Percentiles rank a stretch among this genome's conserved stretches.
Evolutionary conservation across 2,888 invertebrate genomes (phyloP).

Genomic region (Eristalis pertinax): DNA sequence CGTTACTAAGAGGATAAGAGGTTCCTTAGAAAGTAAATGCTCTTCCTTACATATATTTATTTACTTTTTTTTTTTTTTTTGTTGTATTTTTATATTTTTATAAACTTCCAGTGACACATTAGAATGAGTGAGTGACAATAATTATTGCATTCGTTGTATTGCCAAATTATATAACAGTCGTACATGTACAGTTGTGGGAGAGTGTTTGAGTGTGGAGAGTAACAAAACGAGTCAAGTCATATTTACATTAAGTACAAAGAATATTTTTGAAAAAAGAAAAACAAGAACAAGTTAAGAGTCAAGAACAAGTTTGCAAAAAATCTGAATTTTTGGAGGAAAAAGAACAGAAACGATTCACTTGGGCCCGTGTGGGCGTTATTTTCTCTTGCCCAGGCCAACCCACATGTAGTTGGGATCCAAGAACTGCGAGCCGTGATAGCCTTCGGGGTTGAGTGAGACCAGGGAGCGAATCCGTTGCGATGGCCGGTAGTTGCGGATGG

Average conservation of each 20-base stretch:
- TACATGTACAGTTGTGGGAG: neutral
- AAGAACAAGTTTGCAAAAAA: neutral
- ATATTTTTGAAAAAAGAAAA: neutral
- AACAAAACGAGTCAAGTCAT: constrained; percentile 5
- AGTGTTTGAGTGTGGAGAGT: neutral
- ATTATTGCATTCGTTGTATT: constrained; percentile 73
- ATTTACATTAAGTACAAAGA: constrained; percentile 6
- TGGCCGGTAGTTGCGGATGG: constrained; percentile 81
- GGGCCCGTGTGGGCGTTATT: constrained; percentile 14
- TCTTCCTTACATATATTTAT: constrained; percentile 27
- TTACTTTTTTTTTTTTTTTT: constrained; percentile 29
- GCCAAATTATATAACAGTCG: constrained; percentile 39
- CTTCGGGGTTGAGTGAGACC: constrained; percentile 83
- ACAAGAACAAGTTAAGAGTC: neutral
- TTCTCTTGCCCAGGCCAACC: constrained; percentile 84
- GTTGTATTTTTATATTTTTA: neutral
- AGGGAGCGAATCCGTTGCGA: constrained; percentile 83
- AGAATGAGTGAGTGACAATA: constrained; percentile 68
- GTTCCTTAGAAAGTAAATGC: constrained; percentile 16
- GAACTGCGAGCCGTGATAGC: constrained; percentile 84
- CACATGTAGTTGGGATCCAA: constrained; percentile 86
- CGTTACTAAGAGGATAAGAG: constrained; percentile 10
- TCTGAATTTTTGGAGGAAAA: constrained; percentile 8
- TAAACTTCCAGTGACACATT: constrained; percentile 41
- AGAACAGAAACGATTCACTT: constrained; percentile 2